phyloP scores from a whole-genome alignment of 2,113 vertebrate species.

The Eurystomus gularis region DNA sequence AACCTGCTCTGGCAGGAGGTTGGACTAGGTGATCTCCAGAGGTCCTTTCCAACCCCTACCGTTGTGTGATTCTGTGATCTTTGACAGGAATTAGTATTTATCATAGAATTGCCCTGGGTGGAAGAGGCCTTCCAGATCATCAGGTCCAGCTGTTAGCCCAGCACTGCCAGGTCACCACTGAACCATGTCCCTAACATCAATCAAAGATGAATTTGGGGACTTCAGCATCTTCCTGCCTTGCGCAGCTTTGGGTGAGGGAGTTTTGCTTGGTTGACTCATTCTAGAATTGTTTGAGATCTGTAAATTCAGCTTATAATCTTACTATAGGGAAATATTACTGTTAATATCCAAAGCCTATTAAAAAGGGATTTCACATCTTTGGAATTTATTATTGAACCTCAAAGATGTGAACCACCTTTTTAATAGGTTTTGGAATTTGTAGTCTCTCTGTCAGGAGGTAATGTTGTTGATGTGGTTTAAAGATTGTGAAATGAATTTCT shows the following conservation, averaged over 20 bases:
- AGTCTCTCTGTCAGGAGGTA: background rate
- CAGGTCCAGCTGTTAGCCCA: too few relatives aligned
- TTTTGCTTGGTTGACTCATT: background rate
- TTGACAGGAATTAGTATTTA: background rate
- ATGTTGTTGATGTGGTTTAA: background rate
- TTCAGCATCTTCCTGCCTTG: background rate
- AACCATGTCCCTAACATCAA: too few relatives aligned
- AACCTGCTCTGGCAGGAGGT: too few relatives aligned
- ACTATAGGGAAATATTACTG: background rate
- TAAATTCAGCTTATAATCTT: constrained; percentile 8
- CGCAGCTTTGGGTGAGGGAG: background rate
- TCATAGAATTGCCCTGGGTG: too few relatives aligned
- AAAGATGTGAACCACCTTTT: background rate
- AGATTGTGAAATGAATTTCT: background rate
- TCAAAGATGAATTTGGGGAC: background rate
- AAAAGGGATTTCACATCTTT: constrained; percentile 15
- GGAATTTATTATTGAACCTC: background rate
- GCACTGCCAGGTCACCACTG: too few relatives aligned
- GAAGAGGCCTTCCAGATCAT: too few relatives aligned
- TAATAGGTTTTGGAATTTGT: background rate
- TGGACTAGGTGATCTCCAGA: too few relatives aligned
- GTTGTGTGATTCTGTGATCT: background rate
- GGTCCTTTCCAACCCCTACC: too few relatives aligned
- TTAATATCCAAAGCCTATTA: constrained; percentile 26
- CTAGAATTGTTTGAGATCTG: background rate